Evolutionary conservation across 2,797 vertebrate genomes (phyloP).

Genomic region (Psittacula derbiana): DNA sequence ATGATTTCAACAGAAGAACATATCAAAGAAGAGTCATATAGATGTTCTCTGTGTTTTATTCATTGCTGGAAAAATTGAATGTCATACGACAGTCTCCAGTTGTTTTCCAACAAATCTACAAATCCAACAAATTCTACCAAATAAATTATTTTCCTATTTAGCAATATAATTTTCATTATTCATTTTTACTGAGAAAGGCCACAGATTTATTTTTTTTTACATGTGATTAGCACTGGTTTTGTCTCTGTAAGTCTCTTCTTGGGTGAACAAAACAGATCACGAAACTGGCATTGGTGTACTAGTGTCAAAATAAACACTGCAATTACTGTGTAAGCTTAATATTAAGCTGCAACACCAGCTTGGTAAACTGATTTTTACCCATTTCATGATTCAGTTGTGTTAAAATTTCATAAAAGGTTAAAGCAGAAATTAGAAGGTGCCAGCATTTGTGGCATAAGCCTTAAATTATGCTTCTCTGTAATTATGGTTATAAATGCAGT

Average conservation of each 20-base stretch:
- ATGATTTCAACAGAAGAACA: not conserved
- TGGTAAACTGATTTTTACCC: not conserved
- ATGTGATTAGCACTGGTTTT: not conserved
- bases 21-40: not conserved
- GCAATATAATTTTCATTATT: not conserved
- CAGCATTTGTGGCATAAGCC: not conserved
- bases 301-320: not conserved
- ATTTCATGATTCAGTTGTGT: not conserved
- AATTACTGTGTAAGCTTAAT: not conserved
- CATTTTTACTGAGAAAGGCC: not conserved
- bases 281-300: not conserved
- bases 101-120: not conserved
- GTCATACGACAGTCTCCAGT: not conserved
- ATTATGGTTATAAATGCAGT: not conserved
- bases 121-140: not conserved
- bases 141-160: not conserved
- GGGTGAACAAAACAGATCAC: not conserved
- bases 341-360: not conserved
- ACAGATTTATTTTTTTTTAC: not conserved
- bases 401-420: not conserved
- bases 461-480: not conserved
- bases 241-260: not conserved
- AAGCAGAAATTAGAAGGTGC: not conserved
- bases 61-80: not conserved
- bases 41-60: not conserved